Base-by-base conservation (phyloP, 2,113 vertebrate species). In the Taurulus bubalis region DNA sequence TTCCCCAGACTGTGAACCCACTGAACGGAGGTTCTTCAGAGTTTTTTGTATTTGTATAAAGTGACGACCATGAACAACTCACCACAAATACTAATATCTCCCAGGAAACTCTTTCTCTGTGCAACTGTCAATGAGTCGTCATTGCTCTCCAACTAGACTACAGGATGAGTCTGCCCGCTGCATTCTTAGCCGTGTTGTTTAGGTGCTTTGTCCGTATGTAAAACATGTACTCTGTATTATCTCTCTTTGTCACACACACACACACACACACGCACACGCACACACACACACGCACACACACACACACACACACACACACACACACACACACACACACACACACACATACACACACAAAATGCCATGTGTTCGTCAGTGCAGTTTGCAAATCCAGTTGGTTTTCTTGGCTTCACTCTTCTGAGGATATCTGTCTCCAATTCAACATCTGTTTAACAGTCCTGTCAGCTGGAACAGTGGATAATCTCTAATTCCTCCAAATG, bases 391-490 rank as follows among this genome's bases (percentile, higher is more conserved):
- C 53, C 83, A 82, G 69, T 87, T 89, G 85, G 77, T 85, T 75
- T 90, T 85, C 80, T 91, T 92, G 90, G 85, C 87, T 75, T 45
- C 62, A 8, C 63, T 88, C 86, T 47, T 65, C 70, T 24, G 79
- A 78, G 83, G 70, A 87, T 91, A 78, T 87, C 80, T 87, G 84
- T 87, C 85, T 89, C 83, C 75, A 87, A 42, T 83, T 89, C 80
- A 87, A 91, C 92, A 93, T 95, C 92, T 93, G 93, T 85, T 92
- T 69, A 86, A 85, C 91, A 91, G 91, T 82, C 82, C 66, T 51
- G 80, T 92, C 90, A 91, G 85, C 88, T 90, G 77, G 87, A 91
- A 87, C 83, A 30, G 53, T 71, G 67, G 66, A 89, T 90, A 82
- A 89, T 89, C 77, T 85, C 70, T 85, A 84, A 91, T 86, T 91